Evolutionary conservation across 2,888 invertebrate genomes (phyloP), one percentile per base, ranked within the genome.

Genomic region (Stenotaenia linearis): DNA sequence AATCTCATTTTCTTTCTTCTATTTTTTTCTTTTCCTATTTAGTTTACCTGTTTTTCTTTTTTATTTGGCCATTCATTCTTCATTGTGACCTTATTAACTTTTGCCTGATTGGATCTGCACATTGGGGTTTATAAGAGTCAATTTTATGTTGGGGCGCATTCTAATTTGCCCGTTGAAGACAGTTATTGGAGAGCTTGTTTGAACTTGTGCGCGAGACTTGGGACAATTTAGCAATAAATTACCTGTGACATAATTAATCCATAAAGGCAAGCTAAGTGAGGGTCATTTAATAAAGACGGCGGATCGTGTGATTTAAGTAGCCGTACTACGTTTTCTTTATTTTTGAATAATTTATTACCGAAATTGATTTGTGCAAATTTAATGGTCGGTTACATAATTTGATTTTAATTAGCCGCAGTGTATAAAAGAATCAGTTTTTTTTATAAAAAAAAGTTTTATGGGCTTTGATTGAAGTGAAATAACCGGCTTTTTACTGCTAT

Each of bases 41-140:
- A 69, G 23, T 69, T 69, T 69, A 23, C 28, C 69, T 69, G 28
- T 69, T 69, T 69, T 69, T 12, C 28, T 61, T 69, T 28, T 69
- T 69, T 69, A 69, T 69, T 69, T 69, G 25, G 25, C 69, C 28
- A 69, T 69, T 69, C 69, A 69, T 69, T 69, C 69, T 69, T 69
- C 25, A 28, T 69, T 69, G 69, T 69, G 69, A 69, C 69, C 69
- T 69, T 69, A 69, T 69, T 69, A 69, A 69, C 69, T 69, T 69
- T 69, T 69, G 69, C 69, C 69, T 69, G 69, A 69, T 69, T 69
- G 69, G 69, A 69, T 69, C 69, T 69, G 69, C 69, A 69, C 69
- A 69, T 28, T 69, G 69, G 28, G 69, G 69, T 69, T 69, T 69
- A 69, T 69, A 69, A 69, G 69, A 69, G 69, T 69, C 69, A 69